Percentiles rank a stretch among this genome's conserved stretches.
phyloP scores from a whole-genome alignment of 2,797 vertebrate genomes.

The Peromyscus melanophrys region DNA sequence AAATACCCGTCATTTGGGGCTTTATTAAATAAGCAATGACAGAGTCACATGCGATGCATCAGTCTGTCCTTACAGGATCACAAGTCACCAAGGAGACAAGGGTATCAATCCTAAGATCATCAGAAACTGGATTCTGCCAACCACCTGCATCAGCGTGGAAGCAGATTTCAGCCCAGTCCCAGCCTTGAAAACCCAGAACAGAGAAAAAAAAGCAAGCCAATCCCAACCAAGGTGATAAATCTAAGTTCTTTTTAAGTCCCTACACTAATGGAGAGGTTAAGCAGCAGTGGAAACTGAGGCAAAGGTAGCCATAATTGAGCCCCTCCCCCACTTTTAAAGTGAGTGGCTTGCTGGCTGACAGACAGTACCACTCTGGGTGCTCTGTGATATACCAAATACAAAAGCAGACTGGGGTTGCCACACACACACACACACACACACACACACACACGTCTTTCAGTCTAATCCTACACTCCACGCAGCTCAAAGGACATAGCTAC shows the following conservation, averaged over 20 bases:
- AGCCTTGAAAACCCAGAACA: background rate
- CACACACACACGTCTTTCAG: background rate
- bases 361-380: background rate
- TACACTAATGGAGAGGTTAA: background rate
- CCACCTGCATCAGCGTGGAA: background rate
- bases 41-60: background rate
- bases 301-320: background rate
- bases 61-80: background rate
- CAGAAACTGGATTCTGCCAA: background rate
- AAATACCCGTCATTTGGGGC: background rate
- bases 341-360: background rate
- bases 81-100: background rate
- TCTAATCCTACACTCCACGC: background rate
- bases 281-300: background rate
- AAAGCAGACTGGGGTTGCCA: background rate
- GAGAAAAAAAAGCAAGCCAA: background rate
- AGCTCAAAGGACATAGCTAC: background rate
- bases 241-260: background rate
- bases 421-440: too few relatives aligned
- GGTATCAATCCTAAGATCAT: background rate
- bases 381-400: background rate
- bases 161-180: background rate
- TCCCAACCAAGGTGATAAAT: background rate
- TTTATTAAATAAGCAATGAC: conserved; percentile 37
- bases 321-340: background rate